Conservation (phyloP, 2,888 invertebrate species). For the Orchesella flavescens region DNA sequence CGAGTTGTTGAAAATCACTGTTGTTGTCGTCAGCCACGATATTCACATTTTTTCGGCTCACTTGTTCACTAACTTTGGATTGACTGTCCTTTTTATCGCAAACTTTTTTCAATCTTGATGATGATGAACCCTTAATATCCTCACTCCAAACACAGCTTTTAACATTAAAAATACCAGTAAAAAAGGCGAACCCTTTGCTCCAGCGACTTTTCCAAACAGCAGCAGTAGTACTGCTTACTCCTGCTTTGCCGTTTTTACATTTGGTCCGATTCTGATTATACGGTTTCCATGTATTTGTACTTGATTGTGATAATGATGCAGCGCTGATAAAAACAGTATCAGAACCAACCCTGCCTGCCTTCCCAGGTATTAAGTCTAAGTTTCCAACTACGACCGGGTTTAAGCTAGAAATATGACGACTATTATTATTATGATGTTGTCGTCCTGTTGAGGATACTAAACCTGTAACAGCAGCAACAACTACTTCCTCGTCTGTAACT, state of each 20-base stretch:
- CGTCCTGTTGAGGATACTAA: slow-evolving; percentile 28
- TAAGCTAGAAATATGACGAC: neutral
- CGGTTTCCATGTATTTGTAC: too few relatives aligned
- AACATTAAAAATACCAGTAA: neutral
- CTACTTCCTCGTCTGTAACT: slow-evolving; percentile 50
- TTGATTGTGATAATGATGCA: neutral
- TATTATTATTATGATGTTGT: too few relatives aligned
- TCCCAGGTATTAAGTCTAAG: neutral
- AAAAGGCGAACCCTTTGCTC: neutral
- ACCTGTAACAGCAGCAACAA: slow-evolving; percentile 27
- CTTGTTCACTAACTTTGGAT: too few relatives aligned
- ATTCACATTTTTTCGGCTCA: too few relatives aligned
- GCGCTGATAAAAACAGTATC: slow-evolving; percentile 3
- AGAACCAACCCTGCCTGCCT: neutral
- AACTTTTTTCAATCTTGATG: neutral
- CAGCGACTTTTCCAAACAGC: neutral
- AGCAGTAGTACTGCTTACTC: neutral
- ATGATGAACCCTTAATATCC: neutral
- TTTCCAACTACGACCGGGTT: neutral
- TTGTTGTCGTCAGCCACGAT: too few relatives aligned
- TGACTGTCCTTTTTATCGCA: neutral
- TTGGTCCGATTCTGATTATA: neutral
- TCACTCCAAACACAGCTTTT: neutral
- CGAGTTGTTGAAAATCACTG: too few relatives aligned
- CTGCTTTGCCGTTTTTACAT: neutral